phyloP scores from a whole-genome alignment of 2,113 vertebrate genomes.

The Brachyistius frenatus region DNA sequence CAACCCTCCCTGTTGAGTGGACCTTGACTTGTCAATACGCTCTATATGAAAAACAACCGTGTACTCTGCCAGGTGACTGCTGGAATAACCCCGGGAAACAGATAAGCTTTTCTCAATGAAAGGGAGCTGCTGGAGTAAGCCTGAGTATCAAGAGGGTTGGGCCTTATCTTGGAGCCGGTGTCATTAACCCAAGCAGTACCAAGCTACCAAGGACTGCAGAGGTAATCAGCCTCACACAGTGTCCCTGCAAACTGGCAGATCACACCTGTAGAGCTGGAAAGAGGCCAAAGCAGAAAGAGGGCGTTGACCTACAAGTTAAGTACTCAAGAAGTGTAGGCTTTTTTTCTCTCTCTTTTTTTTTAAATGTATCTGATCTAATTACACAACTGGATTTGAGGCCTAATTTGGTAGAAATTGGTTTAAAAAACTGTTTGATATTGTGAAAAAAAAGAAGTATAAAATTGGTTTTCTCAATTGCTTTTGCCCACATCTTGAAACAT shows the following conservation, averaged over 20 bases:
- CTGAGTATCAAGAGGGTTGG: slow-evolving; percentile 69
- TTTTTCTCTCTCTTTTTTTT: neutral
- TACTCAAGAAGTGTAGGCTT: slow-evolving; percentile 8
- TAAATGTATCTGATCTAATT: neutral
- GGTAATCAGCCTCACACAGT: slow-evolving; percentile 63
- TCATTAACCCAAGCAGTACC: slow-evolving; percentile 94
- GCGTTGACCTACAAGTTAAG: slow-evolving; percentile 61
- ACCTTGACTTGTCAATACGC: slow-evolving; percentile 90
- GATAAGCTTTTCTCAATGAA: slow-evolving; percentile 91
- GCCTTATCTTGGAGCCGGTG: slow-evolving; percentile 87
- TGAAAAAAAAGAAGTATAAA: no score
- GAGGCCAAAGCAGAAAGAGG: slow-evolving; percentile 64
- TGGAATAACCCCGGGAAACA: slow-evolving; percentile 67
- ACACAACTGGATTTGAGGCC: neutral
- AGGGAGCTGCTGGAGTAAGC: slow-evolving; percentile 62
- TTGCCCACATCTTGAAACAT: no score
- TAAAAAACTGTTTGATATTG: no score
- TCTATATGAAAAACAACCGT: slow-evolving; percentile 86
- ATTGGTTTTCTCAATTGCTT: no score
- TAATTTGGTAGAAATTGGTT: neutral
- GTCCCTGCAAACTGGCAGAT: slow-evolving; percentile 77
- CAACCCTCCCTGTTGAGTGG: slow-evolving; percentile 67
- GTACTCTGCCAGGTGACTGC: slow-evolving; percentile 76
- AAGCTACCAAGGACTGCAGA: slow-evolving; percentile 90
- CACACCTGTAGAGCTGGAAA: slow-evolving; percentile 74